Evolutionary conservation across 2,113 vertebrate species (phyloP).

Genomic region (Siniperca chuatsi): DNA sequence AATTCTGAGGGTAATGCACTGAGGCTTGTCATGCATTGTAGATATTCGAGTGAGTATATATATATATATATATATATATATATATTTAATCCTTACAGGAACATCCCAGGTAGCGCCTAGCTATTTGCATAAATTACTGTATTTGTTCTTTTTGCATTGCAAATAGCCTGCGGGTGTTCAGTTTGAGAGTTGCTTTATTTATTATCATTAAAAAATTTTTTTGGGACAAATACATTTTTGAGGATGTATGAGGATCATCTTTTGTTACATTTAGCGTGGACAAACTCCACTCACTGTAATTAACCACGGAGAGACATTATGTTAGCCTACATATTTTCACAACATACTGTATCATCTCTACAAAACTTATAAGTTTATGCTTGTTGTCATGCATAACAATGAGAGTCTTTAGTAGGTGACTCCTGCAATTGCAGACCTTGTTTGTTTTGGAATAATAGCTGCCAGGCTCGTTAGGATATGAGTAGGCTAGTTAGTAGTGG

Average conservation of each 20-base stretch:
- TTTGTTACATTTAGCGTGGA: not conserved
- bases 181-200: not conserved
- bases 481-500: not conserved
- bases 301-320: not conserved
- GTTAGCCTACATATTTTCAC: not conserved
- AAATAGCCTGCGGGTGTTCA: constrained; percentile 34
- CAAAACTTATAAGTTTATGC: not conserved
- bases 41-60: not conserved
- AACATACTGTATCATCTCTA: not conserved
- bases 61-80: not conserved
- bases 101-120: not conserved
- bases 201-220: constrained; percentile 1
- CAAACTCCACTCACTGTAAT: not conserved
- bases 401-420: constrained; percentile 10
- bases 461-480: not conserved
- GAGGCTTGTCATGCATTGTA: constrained; percentile 14
- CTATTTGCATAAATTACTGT: constrained; percentile 51
- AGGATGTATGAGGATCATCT: not conserved
- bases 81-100: not conserved
- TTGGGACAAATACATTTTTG: not conserved
- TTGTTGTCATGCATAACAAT: not conserved
- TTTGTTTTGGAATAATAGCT: constrained; percentile 29
- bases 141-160: constrained; percentile 53
- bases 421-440: constrained; percentile 4
- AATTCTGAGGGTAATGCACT: not conserved